phyloP scores from a whole-genome alignment of 2,113 vertebrate genomes.

The Trichomycterus rosablanca region DNA sequence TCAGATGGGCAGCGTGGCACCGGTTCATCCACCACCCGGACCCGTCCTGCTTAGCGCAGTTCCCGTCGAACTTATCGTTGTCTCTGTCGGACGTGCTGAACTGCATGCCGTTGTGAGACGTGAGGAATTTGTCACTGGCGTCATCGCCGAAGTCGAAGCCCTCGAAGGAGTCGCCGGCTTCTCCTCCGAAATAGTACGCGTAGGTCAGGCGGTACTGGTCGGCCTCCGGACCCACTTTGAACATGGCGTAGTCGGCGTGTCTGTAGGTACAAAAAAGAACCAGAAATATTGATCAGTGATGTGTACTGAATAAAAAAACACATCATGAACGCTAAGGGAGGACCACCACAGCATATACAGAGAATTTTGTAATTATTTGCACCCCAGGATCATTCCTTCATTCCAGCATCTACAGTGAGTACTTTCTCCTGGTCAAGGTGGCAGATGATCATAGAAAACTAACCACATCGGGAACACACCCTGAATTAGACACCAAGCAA shows the following conservation, averaged over 20 bases:
- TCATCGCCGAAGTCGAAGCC: constrained; percentile 82
- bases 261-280: constrained; percentile 54
- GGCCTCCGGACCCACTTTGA: constrained; percentile 73
- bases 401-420: no score
- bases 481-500: no score
- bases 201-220: constrained; percentile 88
- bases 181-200: constrained; percentile 75
- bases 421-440: no score
- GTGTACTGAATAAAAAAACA: no score
- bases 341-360: no score
- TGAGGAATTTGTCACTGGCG: constrained; percentile 82
- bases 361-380: no score
- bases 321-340: no score
- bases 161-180: constrained; percentile 87
- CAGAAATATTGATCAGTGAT: not conserved
- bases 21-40: constrained; percentile 99
- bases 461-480: no score
- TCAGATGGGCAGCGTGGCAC: constrained; percentile 91
- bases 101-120: constrained; percentile 85
- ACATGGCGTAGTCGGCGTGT: constrained; percentile 82
- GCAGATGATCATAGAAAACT: no score
- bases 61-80: constrained; percentile 81
- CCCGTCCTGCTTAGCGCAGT: constrained; percentile 87
- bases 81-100: constrained; percentile 89
- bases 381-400: no score